These are phyloP conservation scores for Cebus imitator DNA, from an alignment of 2,113 vertebrate species.

Conservation along the genomic window DNA sequence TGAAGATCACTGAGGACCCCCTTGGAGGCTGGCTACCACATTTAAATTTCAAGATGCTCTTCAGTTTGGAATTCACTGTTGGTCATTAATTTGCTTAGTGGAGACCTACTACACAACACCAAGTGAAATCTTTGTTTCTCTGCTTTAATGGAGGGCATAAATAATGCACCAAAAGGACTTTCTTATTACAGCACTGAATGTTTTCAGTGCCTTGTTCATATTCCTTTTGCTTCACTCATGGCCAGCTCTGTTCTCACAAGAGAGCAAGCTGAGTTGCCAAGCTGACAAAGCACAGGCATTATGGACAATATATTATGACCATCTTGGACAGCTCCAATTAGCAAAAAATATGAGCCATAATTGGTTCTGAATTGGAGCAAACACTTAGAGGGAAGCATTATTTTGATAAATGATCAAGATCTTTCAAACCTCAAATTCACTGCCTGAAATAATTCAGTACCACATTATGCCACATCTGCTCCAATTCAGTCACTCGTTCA, in stretches of 20 bases:
- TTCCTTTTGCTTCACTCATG: not conserved
- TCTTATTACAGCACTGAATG: not conserved
- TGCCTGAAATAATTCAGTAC: not conserved
- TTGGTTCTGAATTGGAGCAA: not conserved
- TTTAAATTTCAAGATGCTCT: not conserved
- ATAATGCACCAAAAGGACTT: no score
- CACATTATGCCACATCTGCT: not conserved
- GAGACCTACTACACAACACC: not conserved
- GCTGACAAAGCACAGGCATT: not conserved
- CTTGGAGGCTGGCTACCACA: not conserved
- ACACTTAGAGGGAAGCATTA: not conserved
- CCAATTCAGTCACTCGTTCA: not conserved
- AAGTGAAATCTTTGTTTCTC: not conserved
- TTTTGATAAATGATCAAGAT: not conserved
- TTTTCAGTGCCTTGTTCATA: not conserved
- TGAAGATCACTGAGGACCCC: not conserved
- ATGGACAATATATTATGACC: not conserved
- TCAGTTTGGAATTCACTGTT: not conserved
- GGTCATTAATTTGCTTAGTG: not conserved
- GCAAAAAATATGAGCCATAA: not conserved
- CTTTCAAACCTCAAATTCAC: not conserved
- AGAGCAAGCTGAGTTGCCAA: not conserved
- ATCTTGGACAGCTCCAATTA: not conserved
- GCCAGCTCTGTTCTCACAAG: not conserved
- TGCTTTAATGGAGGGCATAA: not conserved